Conservation (phyloP, 1,140 invertebrate species). For the Dinoponera quadriceps region DNA sequence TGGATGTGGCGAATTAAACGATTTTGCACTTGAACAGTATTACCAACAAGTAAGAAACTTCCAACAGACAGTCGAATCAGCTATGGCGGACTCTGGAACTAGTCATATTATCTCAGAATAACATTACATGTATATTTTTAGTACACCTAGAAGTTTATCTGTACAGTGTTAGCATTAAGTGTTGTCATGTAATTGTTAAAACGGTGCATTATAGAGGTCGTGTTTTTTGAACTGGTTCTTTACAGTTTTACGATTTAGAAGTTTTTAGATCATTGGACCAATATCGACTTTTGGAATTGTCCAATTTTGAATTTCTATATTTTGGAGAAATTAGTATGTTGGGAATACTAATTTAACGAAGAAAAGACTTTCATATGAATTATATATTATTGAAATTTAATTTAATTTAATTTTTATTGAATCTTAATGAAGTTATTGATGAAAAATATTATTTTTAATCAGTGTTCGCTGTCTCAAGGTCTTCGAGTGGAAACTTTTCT, state of each 20-base stretch:
- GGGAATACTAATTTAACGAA: no score
- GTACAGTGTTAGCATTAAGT: slow-evolving; percentile 34
- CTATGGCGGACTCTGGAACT: slow-evolving; percentile 63
- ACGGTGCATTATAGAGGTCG: slow-evolving; percentile 39
- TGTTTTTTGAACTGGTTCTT: slow-evolving; percentile 32
- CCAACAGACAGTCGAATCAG: slow-evolving; percentile 67
- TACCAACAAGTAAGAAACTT: slow-evolving; percentile 62
- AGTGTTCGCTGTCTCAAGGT: no score
- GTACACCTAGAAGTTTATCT: slow-evolving; percentile 46
- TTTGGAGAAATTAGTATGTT: no score
- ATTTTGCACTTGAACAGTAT: slow-evolving; percentile 59
- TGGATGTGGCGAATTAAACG: slow-evolving; percentile 40
- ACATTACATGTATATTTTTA: slow-evolving; percentile 58
- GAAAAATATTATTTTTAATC: no score
- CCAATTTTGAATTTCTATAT: no score
- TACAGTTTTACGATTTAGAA: not conserved
- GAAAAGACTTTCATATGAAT: no score
- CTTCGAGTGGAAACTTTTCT: not conserved
- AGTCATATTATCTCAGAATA: slow-evolving; percentile 65
- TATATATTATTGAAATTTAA: no score
- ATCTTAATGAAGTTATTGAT: no score
- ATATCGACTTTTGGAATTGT: no score
- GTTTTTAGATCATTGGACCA: no score
- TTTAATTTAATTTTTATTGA: no score
- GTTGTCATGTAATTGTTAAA: slow-evolving; percentile 35